Evolutionary conservation across 2,888 invertebrate species (phyloP).

Genomic region (Harpagoxenus sublaevis): DNA sequence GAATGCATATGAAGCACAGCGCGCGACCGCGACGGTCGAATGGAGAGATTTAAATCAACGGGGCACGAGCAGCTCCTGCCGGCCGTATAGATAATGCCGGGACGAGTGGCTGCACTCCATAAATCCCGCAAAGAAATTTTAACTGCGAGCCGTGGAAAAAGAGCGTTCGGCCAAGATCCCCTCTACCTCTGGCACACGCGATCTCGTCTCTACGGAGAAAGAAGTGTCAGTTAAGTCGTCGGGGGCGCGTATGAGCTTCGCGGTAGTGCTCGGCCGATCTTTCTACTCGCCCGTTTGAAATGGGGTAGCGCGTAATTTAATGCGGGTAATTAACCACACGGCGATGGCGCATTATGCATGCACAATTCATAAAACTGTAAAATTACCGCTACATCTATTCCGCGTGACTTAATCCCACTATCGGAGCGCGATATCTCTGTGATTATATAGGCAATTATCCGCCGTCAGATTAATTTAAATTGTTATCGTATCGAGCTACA

Average conservation of each 20-base stretch:
- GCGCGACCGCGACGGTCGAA: conserved; percentile 67
- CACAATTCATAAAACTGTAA: conserved; percentile 32
- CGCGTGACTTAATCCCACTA: background rate
- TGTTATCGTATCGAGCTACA: background rate
- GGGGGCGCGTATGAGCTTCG: conserved; percentile 9
- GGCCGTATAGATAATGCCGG: conserved; percentile 72
- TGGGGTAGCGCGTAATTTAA: conserved; percentile 17
- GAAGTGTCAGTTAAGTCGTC: conserved; percentile 43
- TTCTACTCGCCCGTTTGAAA: background rate
- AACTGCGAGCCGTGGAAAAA: conserved; percentile 66
- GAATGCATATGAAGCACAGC: conserved; percentile 72
- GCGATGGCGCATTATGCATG: conserved; percentile 1
- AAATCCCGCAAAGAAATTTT: conserved; percentile 73
- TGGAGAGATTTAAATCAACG: conserved; percentile 75
- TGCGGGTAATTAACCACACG: conserved; percentile 4
- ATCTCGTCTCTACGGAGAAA: conserved; percentile 65
- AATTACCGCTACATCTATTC: conserved; percentile 16
- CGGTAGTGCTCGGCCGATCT: background rate
- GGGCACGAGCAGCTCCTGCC: conserved; percentile 56
- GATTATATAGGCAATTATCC: conserved; percentile 14
- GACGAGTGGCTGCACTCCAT: conserved; percentile 65
- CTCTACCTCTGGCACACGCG: conserved; percentile 48
- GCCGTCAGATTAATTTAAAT: conserved; percentile 12
- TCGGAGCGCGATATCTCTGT: conserved; percentile 9
- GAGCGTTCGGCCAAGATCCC: conserved; percentile 55